These are phyloP conservation scores for Cremastobaeus sp. DNA, from an alignment of 2,888 invertebrate genomes.

Conservation along the genomic window DNA sequence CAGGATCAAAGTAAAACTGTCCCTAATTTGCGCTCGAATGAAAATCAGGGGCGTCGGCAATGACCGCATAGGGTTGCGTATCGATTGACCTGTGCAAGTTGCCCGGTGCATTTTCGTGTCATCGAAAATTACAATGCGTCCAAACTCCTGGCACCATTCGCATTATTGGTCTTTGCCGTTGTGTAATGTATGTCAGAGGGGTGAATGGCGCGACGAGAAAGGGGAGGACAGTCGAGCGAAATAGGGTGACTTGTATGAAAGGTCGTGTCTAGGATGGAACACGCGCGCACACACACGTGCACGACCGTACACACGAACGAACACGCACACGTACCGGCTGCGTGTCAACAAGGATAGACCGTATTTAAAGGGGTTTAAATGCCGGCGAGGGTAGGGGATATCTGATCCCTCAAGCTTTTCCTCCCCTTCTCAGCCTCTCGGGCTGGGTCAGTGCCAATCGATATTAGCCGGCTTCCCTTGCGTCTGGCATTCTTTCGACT, in stretches of 20 bases:
- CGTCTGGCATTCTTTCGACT: slow-evolving; percentile 51
- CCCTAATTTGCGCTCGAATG: slow-evolving; percentile 31
- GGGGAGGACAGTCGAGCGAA: slow-evolving; percentile 30
- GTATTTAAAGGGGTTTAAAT: slow-evolving; percentile 69
- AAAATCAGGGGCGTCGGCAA: slow-evolving; percentile 37
- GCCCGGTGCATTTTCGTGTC: slow-evolving; percentile 52
- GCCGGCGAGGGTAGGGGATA: slow-evolving; percentile 59
- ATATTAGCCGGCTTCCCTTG: slow-evolving; percentile 57
- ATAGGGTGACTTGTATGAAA: slow-evolving; percentile 48
- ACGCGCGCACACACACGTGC: slow-evolving; percentile 4
- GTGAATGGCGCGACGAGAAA: slow-evolving; percentile 44
- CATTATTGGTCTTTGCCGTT: slow-evolving; percentile 41
- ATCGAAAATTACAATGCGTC: slow-evolving; percentile 53
- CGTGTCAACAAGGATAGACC: slow-evolving; percentile 39
- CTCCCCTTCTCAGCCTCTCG: slow-evolving; percentile 51
- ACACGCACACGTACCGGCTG: slow-evolving; percentile 7
- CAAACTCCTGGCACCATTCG: slow-evolving; percentile 40
- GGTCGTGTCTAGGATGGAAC: slow-evolving; percentile 47
- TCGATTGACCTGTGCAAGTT: slow-evolving; percentile 44
- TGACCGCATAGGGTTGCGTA: slow-evolving; percentile 35
- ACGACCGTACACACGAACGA: background rate
- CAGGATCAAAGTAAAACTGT: slow-evolving; percentile 40
- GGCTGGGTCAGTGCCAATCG: slow-evolving; percentile 65
- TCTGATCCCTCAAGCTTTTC: slow-evolving; percentile 24
- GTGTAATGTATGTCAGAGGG: slow-evolving; percentile 59